Evolutionary conservation across 2,888 invertebrate species (phyloP).

Genomic region (Apodemia hepburni): DNA sequence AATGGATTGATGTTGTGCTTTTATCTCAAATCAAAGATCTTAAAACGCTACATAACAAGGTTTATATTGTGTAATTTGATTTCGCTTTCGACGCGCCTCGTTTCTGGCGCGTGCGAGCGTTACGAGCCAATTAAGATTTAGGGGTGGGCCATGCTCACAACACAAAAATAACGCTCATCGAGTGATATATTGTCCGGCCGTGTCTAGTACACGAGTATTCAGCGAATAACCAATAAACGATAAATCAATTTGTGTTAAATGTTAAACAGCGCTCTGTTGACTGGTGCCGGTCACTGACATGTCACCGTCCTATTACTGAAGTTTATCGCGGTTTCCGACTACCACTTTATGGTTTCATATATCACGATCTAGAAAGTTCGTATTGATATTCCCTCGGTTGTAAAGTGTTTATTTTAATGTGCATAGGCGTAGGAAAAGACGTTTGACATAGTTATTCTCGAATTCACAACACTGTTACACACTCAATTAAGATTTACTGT

Average conservation of each 20-base stretch:
- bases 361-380: constrained; percentile 51
- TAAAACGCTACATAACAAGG: constrained; percentile 4
- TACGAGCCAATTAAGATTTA: constrained; percentile 32
- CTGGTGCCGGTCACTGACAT: constrained; percentile 27
- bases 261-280: constrained; percentile 23
- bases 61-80: constrained; percentile 19
- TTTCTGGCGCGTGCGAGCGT: constrained; percentile 28
- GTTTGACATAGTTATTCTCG: not conserved
- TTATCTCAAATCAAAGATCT: constrained; percentile 1
- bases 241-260: constrained; percentile 38
- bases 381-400: constrained; percentile 11
- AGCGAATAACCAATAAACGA: constrained; percentile 32
- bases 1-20: constrained; percentile 4
- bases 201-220: constrained; percentile 30
- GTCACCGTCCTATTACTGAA: constrained; percentile 45
- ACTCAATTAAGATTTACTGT: not conserved
- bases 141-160: constrained; percentile 23
- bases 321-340: constrained; percentile 39
- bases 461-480: not conserved
- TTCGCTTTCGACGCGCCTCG: constrained; percentile 26
- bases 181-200: constrained; percentile 29
- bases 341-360: constrained; percentile 48
- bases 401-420: constrained; percentile 1
- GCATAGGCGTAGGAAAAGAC: not conserved
- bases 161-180: constrained; percentile 27